Conservation (phyloP, 1,140 invertebrate genomes). For the Tribolium castaneum region DNA sequence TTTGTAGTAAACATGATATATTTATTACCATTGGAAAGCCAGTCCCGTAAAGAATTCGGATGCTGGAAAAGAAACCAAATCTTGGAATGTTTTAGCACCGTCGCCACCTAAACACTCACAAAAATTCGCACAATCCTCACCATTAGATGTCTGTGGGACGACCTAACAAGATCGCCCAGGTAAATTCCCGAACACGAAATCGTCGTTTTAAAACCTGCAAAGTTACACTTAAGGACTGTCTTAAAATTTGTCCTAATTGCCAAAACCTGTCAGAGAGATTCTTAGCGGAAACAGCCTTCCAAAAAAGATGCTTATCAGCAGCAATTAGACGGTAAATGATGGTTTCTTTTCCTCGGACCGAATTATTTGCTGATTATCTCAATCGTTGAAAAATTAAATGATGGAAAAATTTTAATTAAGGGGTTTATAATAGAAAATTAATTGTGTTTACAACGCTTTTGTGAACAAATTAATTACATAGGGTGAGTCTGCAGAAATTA, state of each 20-base stretch:
- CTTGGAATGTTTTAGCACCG: not conserved
- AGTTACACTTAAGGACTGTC: constrained; percentile 36
- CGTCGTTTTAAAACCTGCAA: constrained; percentile 31
- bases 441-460: not conserved
- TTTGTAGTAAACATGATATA: constrained; percentile 44
- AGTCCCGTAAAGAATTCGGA: not conserved
- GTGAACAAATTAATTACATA: constrained; percentile 1
- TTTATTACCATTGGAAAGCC: constrained; percentile 38
- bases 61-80: not conserved
- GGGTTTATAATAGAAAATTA: not conserved
- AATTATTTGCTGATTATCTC: constrained; percentile 2
- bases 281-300: constrained; percentile 23
- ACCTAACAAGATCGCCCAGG: constrained; percentile 7
- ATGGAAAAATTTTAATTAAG: constrained; percentile 10
- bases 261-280: constrained; percentile 23
- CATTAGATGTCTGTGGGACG: constrained; percentile 1
- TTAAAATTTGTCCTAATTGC: constrained; percentile 45
- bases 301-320: not conserved
- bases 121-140: not conserved
- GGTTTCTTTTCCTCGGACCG: not conserved
- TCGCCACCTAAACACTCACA: not conserved
- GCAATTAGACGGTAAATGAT: constrained; percentile 22
- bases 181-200: constrained; percentile 25
- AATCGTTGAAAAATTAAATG: not conserved
- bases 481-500: not conserved